Evolutionary conservation across 2,113 vertebrate species (phyloP), one percentile per base, ranked within the genome.

Genomic region (Anoura caudifer): DNA sequence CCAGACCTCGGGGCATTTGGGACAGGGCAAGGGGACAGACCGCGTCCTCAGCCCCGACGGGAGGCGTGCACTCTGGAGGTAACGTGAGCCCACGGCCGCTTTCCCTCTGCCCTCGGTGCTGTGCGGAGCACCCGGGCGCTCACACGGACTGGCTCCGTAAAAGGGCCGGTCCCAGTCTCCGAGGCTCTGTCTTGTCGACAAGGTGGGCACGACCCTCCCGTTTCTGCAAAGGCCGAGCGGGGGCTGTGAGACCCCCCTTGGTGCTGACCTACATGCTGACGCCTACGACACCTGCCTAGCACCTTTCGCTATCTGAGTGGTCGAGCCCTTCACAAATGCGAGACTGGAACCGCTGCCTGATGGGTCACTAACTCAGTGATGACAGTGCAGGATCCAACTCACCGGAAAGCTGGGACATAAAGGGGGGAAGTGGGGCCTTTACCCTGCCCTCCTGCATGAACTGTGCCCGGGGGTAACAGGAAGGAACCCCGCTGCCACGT

Each of bases 1-100:
- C 26, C 45, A 59, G 69, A 41, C 5, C 50, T 43, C 16, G 19
- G 59, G 22, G 79, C 3, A 17, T n/a, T 11, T 10, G 26, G 15
- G 15, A 63, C 52, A 19, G 52, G 70, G 77, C 43, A 52, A 67
- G 65, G 36, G 22, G 9, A 3, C 9, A 50, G 38, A 36, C 28
- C 20, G 54, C 0, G 5, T 7, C 41, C 6, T 38, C 28, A 22
- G 17, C 59, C n/a, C 8, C 0, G 0, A 7, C 2, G 0, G 19
- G 50, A 50, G 79, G 38, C 9, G 38, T 20, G 47, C 65, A 13
- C 33, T 38, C 59, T 17, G 41, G 56, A 81, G 41, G 8, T 4
- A 36, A n/a, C 2, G 0, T 0, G 54, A 56, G 33, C 87, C 7
- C 4, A 5, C 4, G 24, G 26, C 5, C 17, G 2, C 73, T 9